Evolutionary conservation across 2,113 vertebrate species (phyloP).

Genomic region (Siphamia tubifer): DNA sequence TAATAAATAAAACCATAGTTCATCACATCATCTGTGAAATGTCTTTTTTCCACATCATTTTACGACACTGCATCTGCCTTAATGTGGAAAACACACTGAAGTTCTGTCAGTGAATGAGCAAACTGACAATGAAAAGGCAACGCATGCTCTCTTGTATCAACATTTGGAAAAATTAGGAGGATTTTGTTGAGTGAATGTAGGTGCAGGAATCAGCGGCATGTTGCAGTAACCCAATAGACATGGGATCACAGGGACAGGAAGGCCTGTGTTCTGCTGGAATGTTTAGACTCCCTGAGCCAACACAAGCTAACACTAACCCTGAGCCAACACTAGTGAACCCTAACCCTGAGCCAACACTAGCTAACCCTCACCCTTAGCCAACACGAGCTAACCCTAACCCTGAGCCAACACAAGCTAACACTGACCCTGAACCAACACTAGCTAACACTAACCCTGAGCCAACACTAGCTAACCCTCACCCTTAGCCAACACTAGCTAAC

Average conservation of each 20-base stretch:
- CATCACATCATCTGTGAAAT: too few relatives aligned
- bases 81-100: slow-evolving; percentile 8
- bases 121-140: slow-evolving; percentile 55
- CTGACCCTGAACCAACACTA: too few relatives aligned
- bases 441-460: too few relatives aligned
- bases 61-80: slow-evolving; percentile 9
- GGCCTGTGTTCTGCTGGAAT: slow-evolving; percentile 71
- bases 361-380: too few relatives aligned
- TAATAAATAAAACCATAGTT: too few relatives aligned
- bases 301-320: too few relatives aligned
- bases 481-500: too few relatives aligned
- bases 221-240: slow-evolving; percentile 60
- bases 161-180: slow-evolving; percentile 64
- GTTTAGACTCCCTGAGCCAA: slow-evolving; percentile 66
- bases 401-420: too few relatives aligned
- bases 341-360: too few relatives aligned
- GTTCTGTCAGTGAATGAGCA: slow-evolving; percentile 29
- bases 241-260: slow-evolving; percentile 67
- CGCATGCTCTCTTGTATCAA: slow-evolving; percentile 53
- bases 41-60: slow-evolving; percentile 37
- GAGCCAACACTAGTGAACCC: too few relatives aligned
- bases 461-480: too few relatives aligned
- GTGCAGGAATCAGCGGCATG: slow-evolving; percentile 46
- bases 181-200: slow-evolving; percentile 39
- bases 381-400: too few relatives aligned